Base-by-base conservation (phyloP, 2,888 invertebrate genomes). In the Amaurobius ferox region DNA sequence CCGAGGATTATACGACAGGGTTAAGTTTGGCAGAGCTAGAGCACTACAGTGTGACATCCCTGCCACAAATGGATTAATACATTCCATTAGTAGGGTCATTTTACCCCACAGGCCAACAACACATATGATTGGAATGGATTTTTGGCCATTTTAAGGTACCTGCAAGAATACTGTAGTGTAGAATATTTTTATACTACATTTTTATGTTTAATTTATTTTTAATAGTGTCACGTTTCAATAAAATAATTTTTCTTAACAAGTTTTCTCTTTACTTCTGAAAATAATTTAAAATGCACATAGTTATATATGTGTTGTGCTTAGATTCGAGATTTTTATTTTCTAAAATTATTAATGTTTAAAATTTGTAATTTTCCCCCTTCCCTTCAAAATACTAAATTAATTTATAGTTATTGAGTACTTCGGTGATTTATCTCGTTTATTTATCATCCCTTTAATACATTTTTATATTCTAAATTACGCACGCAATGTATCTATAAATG, bases 61-160 rank as follows among this genome's bases (percentile, higher is more conserved):
- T 61, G 90, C 91, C 9, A 90, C 90, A 11, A 91, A 91, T 88
- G 91, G 91, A 86, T 88, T 91, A 19, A 89, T 91, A n/a, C 91
- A 91, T 88, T 88, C 89, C 11, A 90, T 91, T 28, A 90, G 91
- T 80, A 90, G 89, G 86, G 91, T 91, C 5, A 79, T 86, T 74
- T 23, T 78, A 26, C 72, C 68, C 1, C 67, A 67, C 11, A 74
- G 68, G 32, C 78, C 62, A n/a, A 55, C 32, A 32, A 44, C 68
- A 0, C 32, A 29, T 16, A 9, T 86, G 30, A 74, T 86, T 62
- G 78, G 73, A 29, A 79, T 86, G 73, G 86, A 86, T 13, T 23
- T 86, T 28, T 79, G 62, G 44, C 72, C 76, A 5, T 81, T 83
- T 29, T 55, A 55, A 23, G n/a, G 2, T 23, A 55, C 13, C 2